Conservation (phyloP, 2,113 vertebrate genomes). For the Rhinogobius similis region DNA sequence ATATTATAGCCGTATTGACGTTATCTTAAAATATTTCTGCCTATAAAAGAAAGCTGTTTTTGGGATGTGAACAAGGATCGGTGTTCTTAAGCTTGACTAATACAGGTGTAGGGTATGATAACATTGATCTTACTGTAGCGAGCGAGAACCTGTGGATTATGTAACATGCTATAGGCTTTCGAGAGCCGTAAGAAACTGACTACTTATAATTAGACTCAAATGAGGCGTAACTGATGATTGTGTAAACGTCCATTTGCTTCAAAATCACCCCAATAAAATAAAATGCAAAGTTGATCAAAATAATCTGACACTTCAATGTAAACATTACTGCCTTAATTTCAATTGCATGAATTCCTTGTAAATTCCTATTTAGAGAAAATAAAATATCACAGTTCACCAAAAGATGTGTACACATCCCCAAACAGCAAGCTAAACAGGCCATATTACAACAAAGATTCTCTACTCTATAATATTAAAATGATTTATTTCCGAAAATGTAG, state of each 20-base stretch:
- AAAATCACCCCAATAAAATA: background rate
- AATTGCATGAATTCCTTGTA: no score
- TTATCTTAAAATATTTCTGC: conserved; percentile 5
- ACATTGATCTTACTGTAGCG: conserved; percentile 10
- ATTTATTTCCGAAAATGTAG: background rate
- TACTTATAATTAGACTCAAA: no score
- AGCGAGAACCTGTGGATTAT: conserved; percentile 19
- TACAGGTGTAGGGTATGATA: conserved; percentile 34
- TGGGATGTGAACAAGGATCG: background rate
- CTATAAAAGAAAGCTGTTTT: conserved; percentile 1
- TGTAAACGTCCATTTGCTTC: no score
- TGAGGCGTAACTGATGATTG: no score
- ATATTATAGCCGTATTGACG: conserved; percentile 9
- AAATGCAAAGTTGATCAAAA: background rate
- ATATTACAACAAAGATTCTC: no score
- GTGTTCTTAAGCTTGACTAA: conserved; percentile 5
- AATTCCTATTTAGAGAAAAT: no score
- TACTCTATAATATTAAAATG: no score
- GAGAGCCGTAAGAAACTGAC: background rate
- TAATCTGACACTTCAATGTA: background rate
- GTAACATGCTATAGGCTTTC: conserved; percentile 15
- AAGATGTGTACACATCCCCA: no score
- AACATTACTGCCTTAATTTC: no score
- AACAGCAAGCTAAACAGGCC: no score
- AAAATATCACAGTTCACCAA: no score